Base-by-base conservation (phyloP, 2,797 vertebrate species). In the Knipowitschia caucasica region DNA sequence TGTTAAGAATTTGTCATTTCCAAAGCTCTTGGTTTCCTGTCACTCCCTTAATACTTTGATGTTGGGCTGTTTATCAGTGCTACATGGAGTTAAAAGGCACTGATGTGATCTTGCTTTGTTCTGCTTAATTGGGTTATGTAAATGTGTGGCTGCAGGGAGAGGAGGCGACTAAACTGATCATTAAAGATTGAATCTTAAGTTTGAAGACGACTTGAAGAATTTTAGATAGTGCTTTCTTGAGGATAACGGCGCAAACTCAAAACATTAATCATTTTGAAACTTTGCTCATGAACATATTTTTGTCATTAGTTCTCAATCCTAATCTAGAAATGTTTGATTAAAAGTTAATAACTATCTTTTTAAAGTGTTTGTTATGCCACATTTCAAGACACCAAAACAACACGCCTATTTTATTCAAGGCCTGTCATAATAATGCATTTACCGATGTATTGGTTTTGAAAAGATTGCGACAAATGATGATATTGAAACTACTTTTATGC, bases 41-140 rank as follows among this genome's bases (percentile, higher is more conserved):
- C 2, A 0, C 14, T 45, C 46, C 29, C 21, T n/a, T 24, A 25
- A 5, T 1, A 45, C 56, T 85, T 86, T 85, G 74, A 86, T 77
- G 69, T 62, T 4, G 8, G 30, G 11, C 38, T 59, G 64, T 67
- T 73, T 75, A 55, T 62, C 42, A 56, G 39, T 71, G 51, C n/a
- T 45, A 55, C 60, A 64, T 55, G 27, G 46, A 53, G 52, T 46
- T 46, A 46, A 45, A 43, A 50, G 40, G 23, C n/a, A n/a, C 57
- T 68, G 71, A 70, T 69, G 57, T 67, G 73, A 70, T 81, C 74
- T 63, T 27, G 23, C 62, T 49, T 64, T 44, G 50, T 24, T 14
- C 62, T 71, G 53, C 47, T 52, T 71, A 75, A 75, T 78, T 80
- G 57, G 70, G 59, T 73, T 57, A 53, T 59, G 74, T 51, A 39